Evolutionary conservation across 2,113 vertebrate species (phyloP).

Genomic region (Camelus bactrianus): DNA sequence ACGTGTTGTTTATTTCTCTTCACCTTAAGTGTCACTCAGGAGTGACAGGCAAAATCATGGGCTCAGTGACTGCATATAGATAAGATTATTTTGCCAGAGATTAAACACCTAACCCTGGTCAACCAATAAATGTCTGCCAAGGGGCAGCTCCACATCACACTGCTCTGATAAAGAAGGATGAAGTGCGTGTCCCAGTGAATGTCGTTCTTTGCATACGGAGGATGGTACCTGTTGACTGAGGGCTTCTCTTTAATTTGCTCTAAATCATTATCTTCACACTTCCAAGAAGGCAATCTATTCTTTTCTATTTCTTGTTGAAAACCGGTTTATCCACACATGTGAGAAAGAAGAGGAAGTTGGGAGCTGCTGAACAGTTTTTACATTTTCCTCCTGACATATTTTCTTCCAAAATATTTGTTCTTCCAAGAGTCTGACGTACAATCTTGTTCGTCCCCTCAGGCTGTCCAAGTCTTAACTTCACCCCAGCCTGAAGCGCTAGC

Average conservation of each 20-base stretch:
- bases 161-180: background rate
- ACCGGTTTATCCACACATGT: background rate
- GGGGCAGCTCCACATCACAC: background rate
- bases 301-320: background rate
- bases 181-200: background rate
- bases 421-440: background rate
- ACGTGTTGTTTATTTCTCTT: background rate
- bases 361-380: background rate
- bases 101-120: background rate
- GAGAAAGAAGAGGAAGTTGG: background rate
- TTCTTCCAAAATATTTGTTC: conserved; percentile 1
- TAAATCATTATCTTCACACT: background rate
- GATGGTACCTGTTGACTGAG: background rate
- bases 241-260: background rate
- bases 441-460: background rate
- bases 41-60: conserved; percentile 26
- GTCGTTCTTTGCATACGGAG: background rate
- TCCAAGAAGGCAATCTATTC: background rate
- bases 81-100: background rate
- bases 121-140: background rate
- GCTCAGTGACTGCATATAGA: background rate
- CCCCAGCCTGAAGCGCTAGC: background rate
- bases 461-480: background rate
- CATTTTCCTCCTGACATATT: background rate
- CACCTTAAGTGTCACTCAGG: background rate